Conservation (phyloP, 23 tunicate species). For the Trididemnum miniatum region DNA sequence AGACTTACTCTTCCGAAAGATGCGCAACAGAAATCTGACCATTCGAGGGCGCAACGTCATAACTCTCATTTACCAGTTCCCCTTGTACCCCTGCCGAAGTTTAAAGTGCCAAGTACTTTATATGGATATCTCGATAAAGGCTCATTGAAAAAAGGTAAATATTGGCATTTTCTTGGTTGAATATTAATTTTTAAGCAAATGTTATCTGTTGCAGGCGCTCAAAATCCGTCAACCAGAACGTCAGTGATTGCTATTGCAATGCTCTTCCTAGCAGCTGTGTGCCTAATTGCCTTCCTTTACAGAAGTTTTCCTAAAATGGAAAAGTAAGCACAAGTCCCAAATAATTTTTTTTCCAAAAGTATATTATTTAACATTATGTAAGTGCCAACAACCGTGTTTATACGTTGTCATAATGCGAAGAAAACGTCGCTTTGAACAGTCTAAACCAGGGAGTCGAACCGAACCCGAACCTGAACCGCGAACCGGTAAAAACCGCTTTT, state of each 20-base stretch:
- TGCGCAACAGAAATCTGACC: background rate
- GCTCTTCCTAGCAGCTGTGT: slow-evolving; percentile 50
- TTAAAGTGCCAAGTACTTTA: slow-evolving; percentile 20
- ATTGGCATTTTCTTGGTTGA: background rate
- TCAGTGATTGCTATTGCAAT: slow-evolving; percentile 43
- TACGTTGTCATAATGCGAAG: no score
- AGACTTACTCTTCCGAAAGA: slow-evolving; percentile 35
- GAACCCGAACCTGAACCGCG: no score
- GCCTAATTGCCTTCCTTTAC: slow-evolving; percentile 50
- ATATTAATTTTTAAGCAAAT: background rate
- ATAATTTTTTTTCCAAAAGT: no score
- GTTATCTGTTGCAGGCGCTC: background rate
- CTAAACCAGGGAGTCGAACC: no score
- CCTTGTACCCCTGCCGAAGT: slow-evolving; percentile 8
- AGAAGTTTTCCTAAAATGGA: slow-evolving; percentile 71
- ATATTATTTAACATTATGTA: no score
- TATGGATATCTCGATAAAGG: slow-evolving; percentile 38
- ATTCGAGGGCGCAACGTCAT: background rate
- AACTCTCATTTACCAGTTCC: slow-evolving; percentile 51
- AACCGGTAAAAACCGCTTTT: no score
- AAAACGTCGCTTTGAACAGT: background rate
- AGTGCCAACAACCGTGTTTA: no score
- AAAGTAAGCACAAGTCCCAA: slow-evolving; percentile 52
- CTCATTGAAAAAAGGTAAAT: background rate
- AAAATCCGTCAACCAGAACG: slow-evolving; percentile 29